Percentiles rank a stretch among this genome's conserved stretches.
These are phyloP conservation scores for Danaus chrysippus DNA, from an alignment of 2,888 invertebrate genomes.

Conservation along the genomic window DNA sequence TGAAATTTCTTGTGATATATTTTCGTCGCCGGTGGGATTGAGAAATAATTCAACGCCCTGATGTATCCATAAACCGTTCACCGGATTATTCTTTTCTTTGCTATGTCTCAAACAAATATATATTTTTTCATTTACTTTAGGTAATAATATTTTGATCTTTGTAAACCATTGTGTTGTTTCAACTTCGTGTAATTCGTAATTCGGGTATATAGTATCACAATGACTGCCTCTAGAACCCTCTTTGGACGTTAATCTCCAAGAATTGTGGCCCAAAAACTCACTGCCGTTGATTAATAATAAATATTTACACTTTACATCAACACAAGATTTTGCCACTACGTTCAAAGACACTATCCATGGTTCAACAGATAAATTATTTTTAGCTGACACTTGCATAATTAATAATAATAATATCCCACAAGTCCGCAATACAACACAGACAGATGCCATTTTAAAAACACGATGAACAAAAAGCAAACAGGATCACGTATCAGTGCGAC, in stretches of 20 bases:
- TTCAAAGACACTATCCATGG: slow-evolving; percentile 40
- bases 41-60: slow-evolving; percentile 70
- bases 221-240: slow-evolving; percentile 49
- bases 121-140: slow-evolving; percentile 47
- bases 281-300: slow-evolving; percentile 63
- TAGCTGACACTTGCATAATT: slow-evolving; percentile 45
- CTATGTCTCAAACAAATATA: slow-evolving; percentile 59
- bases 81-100: slow-evolving; percentile 45
- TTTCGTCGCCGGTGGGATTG: slow-evolving; percentile 39
- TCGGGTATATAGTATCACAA: slow-evolving; percentile 59
- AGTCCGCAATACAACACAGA: slow-evolving; percentile 65
- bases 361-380: slow-evolving; percentile 24
- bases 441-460: slow-evolving; percentile 57
- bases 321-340: slow-evolving; percentile 38
- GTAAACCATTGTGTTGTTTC: slow-evolving; percentile 52
- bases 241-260: slow-evolving; percentile 64
- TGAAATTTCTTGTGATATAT: not conserved
- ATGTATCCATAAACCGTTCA: slow-evolving; percentile 70
- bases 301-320: slow-evolving; percentile 64
- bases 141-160: slow-evolving; percentile 52
- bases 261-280: slow-evolving; percentile 64
- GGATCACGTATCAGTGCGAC: slow-evolving; percentile 39
- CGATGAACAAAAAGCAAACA: slow-evolving; percentile 50
- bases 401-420: slow-evolving; percentile 65
- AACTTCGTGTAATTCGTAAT: slow-evolving; percentile 63